phyloP scores from a whole-genome alignment of 1,140 invertebrate genomes.

The Anoplophora glabripennis region DNA sequence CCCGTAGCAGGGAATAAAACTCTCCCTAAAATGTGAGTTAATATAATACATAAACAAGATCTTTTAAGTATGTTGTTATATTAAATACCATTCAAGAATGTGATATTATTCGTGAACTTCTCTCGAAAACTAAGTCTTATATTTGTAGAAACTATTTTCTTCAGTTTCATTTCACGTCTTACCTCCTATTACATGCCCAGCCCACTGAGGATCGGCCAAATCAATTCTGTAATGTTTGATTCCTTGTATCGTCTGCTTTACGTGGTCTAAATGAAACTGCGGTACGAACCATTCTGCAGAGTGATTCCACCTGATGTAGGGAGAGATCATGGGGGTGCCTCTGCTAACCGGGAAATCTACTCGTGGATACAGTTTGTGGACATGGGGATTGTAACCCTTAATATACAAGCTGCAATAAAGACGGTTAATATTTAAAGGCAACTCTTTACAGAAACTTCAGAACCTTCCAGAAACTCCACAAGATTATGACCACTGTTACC shows the following conservation, averaged over 20 bases:
- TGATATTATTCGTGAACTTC: no score
- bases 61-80: no score
- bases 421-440: no score
- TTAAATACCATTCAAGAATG: no score
- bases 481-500: no score
- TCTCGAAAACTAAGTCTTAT: no score
- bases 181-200: constrained; percentile 85
- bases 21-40: no score
- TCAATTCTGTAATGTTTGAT: constrained; percentile 54
- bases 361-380: constrained; percentile 55
- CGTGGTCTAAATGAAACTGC: constrained; percentile 18
- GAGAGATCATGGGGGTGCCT: constrained; percentile 61
- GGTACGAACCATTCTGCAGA: constrained; percentile 48
- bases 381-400: constrained; percentile 55
- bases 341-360: constrained; percentile 59
- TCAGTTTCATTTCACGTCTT: constrained; percentile 20
- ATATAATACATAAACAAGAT: no score
- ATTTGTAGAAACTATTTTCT: no score
- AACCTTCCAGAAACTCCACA: no score
- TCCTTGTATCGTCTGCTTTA: constrained; percentile 60
- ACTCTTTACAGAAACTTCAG: no score
- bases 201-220: constrained; percentile 64
- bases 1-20: constrained; percentile 88
- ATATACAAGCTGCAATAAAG: constrained; percentile 62
- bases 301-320: constrained; percentile 67